Conservation (phyloP, 2,113 vertebrate species). For the Cinclus cinclus region DNA sequence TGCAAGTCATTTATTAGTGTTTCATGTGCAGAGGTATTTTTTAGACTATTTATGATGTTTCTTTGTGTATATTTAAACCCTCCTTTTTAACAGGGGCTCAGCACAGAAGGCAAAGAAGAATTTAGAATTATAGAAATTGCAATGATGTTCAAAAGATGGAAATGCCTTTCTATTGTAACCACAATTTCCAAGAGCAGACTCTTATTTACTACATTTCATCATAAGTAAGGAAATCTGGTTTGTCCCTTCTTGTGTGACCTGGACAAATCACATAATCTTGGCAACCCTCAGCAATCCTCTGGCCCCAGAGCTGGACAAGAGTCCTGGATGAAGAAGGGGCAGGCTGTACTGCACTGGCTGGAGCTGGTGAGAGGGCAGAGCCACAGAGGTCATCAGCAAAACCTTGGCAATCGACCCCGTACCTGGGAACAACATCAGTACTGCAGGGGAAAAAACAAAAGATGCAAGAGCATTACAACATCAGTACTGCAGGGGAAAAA, state of each 20-base stretch:
- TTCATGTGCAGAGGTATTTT: neutral
- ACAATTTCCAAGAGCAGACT: neutral
- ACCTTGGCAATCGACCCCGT: neutral
- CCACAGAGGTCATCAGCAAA: neutral
- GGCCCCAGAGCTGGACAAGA: neutral
- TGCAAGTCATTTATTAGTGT: neutral
- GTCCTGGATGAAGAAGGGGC: neutral
- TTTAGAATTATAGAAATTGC: neutral
- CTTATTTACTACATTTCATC: neutral
- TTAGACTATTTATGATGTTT: neutral
- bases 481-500: neutral
- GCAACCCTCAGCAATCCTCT: neutral
- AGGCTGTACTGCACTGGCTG: rapidly evolving
- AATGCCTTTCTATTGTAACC: neutral
- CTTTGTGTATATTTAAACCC: neutral
- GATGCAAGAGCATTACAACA: neutral
- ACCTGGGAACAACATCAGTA: neutral
- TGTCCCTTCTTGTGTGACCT: neutral
- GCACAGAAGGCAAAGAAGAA: neutral
- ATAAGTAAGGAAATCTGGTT: neutral
- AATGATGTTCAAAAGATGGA: neutral
- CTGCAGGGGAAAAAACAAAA: neutral
- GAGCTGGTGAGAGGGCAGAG: neutral
- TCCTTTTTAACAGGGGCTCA: neutral
- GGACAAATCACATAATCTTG: neutral